phyloP scores from a whole-genome alignment of 1,140 invertebrate genomes.

The Pentalonia nigronervosa region DNA sequence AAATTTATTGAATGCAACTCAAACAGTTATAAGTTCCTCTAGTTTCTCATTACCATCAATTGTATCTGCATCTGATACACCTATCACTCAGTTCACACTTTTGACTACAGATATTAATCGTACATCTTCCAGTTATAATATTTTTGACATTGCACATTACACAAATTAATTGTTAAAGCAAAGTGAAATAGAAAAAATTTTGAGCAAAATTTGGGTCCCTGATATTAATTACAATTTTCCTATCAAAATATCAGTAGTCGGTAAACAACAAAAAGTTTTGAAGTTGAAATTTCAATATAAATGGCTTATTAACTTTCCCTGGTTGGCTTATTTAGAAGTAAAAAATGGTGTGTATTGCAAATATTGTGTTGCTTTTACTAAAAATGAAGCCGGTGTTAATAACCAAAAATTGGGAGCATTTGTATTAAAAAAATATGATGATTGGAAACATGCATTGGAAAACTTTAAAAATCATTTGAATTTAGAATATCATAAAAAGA shows the following conservation, averaged over 20 bases:
- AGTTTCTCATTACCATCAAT: too few relatives aligned
- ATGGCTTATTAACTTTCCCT: too few relatives aligned
- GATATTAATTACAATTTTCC: not conserved
- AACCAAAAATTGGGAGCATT: too few relatives aligned
- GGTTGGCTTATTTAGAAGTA: not conserved
- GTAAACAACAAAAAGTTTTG: not conserved
- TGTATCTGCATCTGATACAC: too few relatives aligned
- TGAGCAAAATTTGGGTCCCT: not conserved
- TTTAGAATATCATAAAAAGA: not conserved
- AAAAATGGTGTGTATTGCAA: not conserved
- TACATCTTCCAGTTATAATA: not conserved
- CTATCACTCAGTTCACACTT: too few relatives aligned
- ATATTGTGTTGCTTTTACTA: constrained; percentile 4
- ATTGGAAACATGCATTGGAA: not conserved
- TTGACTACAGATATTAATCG: too few relatives aligned
- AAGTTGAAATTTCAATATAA: not conserved
- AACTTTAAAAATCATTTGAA: not conserved
- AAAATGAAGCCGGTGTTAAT: not conserved
- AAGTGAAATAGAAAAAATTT: not conserved
- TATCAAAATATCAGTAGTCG: not conserved
- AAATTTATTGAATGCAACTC: too few relatives aligned
- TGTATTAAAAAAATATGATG: constrained; percentile 23
- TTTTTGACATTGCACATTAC: not conserved
- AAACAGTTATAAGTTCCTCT: too few relatives aligned
- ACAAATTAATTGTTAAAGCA: not conserved